phyloP scores from a whole-genome alignment of 2,113 vertebrate genomes.

The Chrysochloris asiatica region DNA sequence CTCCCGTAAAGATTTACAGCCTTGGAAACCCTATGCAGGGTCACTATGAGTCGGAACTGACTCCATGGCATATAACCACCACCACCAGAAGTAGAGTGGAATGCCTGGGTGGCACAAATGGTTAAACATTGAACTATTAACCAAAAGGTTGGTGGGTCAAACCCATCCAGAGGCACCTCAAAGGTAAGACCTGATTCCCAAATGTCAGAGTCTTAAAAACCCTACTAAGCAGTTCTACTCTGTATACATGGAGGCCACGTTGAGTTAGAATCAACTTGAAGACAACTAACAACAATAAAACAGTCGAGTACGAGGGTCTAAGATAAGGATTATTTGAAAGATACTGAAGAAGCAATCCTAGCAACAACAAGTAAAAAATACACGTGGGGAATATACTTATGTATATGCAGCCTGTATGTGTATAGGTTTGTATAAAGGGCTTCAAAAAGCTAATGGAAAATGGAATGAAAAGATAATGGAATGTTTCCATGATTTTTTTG shows the following conservation, averaged over 20 bases:
- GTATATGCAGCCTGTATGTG: no score
- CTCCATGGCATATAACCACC: no score
- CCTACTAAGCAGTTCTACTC: neutral
- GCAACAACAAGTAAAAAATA: no score
- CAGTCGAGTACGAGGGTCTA: neutral
- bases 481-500: no score
- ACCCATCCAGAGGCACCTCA: neutral
- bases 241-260: neutral
- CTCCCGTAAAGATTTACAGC: no score
- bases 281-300: neutral
- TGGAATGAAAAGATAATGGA: no score
- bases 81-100: neutral
- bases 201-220: neutral
- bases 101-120: neutral
- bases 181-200: neutral
- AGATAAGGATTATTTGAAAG: neutral
- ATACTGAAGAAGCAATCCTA: neutral
- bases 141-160: neutral
- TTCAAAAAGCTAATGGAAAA: no score
- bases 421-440: no score
- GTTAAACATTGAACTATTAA: neutral
- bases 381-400: no score
- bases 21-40: no score
- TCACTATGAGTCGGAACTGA: no score
- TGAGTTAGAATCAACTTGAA: neutral